Base-by-base conservation (phyloP, 2,113 vertebrate genomes). In the Benitochromis conjunctus region DNA sequence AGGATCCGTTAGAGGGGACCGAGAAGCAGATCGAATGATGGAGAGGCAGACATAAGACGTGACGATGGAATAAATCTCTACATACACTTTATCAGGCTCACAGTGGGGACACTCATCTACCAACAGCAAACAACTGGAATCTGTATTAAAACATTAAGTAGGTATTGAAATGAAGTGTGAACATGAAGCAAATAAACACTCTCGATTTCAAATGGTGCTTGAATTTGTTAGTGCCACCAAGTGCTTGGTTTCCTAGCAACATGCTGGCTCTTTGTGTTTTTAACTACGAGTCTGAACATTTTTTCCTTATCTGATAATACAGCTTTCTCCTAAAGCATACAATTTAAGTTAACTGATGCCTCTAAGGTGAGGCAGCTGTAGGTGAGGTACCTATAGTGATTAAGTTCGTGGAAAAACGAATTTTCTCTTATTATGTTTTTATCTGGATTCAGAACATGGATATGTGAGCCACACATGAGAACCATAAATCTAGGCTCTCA, bases 11-110 rank as follows among this genome's bases (percentile, higher is more conserved):
- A 5, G 48, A 62, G 48, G 54, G 6, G 56, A 76, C 43, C 13
- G 43, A 84, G 84, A 87, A 1, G 36, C 69, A 90, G 85, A 79
- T 57, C 54, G 69, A 46, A 60, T 79, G 91, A 93, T 71, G 82
- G 60, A 91, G 82, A 54, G 46, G 76, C 62, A 71, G 83, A 84
- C 51, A 60, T 69, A 38, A 79, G 81, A 83, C 57, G 87, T 19
- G 64, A 86, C 29, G 82, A 69, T 43, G 46, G 41, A 83, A 88
- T 13, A 48, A 18, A 54, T 7, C 7, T 82, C 29, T 55, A 57
- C 19, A 69, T 84, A 80, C 13, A 69, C 21, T 57, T 58, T 41
- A 82, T 31, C 62, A 69, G 53, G 19, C 54, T 69, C n/a, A n/a
- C n/a, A n/a, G n/a, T n/a, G n/a, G n/a, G 2, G 55, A 38, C 8